Conservation (phyloP, 2,113 vertebrate species). For the Emberiza fucata region DNA sequence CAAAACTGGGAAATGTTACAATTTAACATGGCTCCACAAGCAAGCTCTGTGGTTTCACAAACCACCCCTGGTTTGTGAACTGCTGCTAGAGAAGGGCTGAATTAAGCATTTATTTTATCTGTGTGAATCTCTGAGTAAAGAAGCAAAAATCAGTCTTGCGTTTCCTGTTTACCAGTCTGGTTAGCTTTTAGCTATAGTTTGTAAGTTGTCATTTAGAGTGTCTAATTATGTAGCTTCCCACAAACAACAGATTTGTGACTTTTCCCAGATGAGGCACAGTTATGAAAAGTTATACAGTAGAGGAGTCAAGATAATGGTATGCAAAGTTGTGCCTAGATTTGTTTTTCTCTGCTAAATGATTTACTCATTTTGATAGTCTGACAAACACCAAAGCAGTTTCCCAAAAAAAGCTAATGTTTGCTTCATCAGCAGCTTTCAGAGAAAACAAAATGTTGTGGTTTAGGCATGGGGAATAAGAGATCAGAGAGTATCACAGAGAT, state of each 20-base stretch:
- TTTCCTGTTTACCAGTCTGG: constrained; percentile 17
- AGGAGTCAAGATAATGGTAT: constrained; percentile 1
- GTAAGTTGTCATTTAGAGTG: constrained; percentile 14
- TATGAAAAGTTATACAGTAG: constrained; percentile 1
- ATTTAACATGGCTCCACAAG: background rate
- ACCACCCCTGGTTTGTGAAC: background rate
- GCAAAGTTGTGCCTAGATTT: background rate
- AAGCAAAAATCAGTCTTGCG: background rate
- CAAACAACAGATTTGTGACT: background rate
- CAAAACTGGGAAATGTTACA: background rate
- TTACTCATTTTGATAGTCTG: constrained; percentile 27
- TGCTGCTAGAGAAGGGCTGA: background rate
- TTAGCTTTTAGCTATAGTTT: constrained; percentile 4
- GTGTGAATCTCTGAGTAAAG: constrained; percentile 5
- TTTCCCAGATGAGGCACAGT: constrained; percentile 24
- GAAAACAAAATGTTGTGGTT: background rate
- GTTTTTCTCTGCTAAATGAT: constrained; percentile 16
- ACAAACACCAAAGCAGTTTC: background rate
- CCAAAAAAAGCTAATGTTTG: background rate
- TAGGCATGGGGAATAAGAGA: background rate
- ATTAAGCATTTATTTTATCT: background rate
- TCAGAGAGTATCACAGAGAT: background rate
- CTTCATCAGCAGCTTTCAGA: constrained; percentile 1
- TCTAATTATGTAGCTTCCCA: constrained; percentile 36
- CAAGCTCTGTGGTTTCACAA: background rate